These are phyloP conservation scores for Cheirogaleus major DNA, from an alignment of 2,797 vertebrate species.

Conservation along the genomic window DNA sequence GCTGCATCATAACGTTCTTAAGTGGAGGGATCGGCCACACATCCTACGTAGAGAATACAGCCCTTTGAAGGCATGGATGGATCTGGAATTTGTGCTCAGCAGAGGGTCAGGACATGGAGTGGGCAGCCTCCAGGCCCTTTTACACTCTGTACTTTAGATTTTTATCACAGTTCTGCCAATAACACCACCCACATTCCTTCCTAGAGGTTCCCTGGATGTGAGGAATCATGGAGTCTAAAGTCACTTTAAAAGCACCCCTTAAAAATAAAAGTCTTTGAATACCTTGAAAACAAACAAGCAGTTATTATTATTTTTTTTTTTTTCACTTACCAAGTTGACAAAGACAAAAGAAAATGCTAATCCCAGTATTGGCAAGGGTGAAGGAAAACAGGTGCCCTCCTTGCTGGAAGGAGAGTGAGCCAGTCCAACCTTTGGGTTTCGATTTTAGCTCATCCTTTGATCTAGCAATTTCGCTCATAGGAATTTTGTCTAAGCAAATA, in stretches of 20 bases:
- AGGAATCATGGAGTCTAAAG: neutral
- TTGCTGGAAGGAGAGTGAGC: neutral
- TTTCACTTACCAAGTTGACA: neutral
- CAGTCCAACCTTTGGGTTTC: neutral
- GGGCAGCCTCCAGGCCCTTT: neutral
- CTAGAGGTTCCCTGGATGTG: neutral
- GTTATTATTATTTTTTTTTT: neutral
- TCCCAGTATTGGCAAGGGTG: neutral
- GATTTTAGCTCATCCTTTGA: constrained; percentile 17
- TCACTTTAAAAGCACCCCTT: neutral
- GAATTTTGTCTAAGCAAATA: constrained; percentile 25
- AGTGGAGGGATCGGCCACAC: neutral
- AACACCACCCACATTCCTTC: constrained; percentile 28
- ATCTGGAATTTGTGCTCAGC: neutral
- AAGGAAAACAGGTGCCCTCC: neutral
- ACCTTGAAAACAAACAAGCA: neutral
- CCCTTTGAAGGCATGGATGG: neutral
- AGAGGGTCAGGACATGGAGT: neutral
- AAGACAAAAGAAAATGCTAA: neutral
- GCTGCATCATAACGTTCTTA: neutral
- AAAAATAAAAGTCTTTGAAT: neutral
- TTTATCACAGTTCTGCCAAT: constrained; percentile 28
- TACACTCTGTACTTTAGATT: constrained; percentile 15
- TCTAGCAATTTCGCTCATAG: neutral
- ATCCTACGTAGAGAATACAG: neutral